These are phyloP conservation scores for Ephestia elutella DNA, from an alignment of 1,140 invertebrate species.

Conservation along the genomic window DNA sequence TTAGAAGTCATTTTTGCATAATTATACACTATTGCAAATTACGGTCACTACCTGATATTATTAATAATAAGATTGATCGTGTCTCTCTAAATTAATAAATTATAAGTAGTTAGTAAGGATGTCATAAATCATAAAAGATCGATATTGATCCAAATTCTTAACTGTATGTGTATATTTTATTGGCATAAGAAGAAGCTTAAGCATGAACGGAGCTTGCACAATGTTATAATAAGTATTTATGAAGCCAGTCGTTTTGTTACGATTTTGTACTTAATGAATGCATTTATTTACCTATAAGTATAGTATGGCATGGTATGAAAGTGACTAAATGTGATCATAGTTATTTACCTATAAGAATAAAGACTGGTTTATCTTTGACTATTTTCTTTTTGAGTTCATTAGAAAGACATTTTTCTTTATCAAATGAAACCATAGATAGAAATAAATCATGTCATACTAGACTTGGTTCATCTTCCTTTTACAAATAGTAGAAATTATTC, in stretches of 20 bases:
- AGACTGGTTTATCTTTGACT: too few species aligned
- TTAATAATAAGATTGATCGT: background rate
- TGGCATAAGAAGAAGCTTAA: background rate
- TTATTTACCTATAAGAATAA: too few species aligned
- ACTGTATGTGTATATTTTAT: background rate
- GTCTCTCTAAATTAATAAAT: background rate
- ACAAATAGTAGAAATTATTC: slow-evolving; percentile 30
- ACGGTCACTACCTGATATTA: background rate
- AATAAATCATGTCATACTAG: background rate
- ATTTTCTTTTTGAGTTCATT: too few species aligned
- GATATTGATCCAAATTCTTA: background rate
- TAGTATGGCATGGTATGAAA: background rate
- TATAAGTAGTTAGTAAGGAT: background rate
- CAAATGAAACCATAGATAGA: background rate
- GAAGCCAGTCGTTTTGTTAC: background rate
- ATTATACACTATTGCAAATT: slow-evolving; percentile 1
- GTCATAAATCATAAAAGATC: background rate
- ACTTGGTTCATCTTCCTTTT: background rate
- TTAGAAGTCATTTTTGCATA: slow-evolving; percentile 8
- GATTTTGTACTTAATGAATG: slow-evolving; percentile 10
- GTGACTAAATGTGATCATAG: background rate
- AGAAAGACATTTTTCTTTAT: background rate
- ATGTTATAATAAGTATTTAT: slow-evolving; percentile 7
- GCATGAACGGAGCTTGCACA: slow-evolving; percentile 1
- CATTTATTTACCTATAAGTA: slow-evolving; percentile 7